These are phyloP conservation scores for Cyanoramphus novaezelandiae DNA, from an alignment of 2,113 vertebrate genomes.

Conservation along the genomic window DNA sequence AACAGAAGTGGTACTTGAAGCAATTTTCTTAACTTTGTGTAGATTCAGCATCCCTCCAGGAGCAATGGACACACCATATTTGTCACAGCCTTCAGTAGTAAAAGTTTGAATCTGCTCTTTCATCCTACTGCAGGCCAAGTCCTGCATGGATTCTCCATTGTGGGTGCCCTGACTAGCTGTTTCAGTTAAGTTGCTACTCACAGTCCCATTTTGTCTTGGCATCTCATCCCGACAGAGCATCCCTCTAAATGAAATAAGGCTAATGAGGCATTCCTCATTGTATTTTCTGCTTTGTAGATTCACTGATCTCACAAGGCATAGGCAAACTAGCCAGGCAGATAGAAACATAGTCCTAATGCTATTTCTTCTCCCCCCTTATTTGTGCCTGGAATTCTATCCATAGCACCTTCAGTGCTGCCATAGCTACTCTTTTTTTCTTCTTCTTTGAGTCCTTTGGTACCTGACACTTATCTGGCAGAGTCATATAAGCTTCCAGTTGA, in stretches of 20 bases:
- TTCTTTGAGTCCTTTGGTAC: background rate
- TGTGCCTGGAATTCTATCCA: background rate
- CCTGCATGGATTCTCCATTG: fast-evolving
- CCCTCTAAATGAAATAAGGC: background rate
- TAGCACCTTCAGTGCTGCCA: background rate
- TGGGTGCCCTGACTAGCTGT: background rate
- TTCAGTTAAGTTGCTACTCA: background rate
- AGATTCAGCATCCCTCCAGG: background rate
- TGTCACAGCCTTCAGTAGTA: background rate
- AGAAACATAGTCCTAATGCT: background rate
- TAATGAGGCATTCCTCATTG: background rate
- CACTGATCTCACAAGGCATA: background rate
- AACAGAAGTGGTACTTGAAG: background rate
- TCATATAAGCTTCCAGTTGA: background rate
- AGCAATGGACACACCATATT: background rate
- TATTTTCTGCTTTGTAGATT: background rate
- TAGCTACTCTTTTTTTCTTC: background rate
- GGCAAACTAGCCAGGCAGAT: background rate
- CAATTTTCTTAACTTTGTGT: background rate
- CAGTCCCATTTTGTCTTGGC: fast-evolving
- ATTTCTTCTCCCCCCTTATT: background rate
- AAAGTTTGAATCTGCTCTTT: background rate
- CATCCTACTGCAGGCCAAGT: background rate
- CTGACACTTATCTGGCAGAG: background rate
- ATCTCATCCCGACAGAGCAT: background rate